Base-by-base conservation (phyloP, 2,888 invertebrate species). In the Punctoribates punctum region DNA sequence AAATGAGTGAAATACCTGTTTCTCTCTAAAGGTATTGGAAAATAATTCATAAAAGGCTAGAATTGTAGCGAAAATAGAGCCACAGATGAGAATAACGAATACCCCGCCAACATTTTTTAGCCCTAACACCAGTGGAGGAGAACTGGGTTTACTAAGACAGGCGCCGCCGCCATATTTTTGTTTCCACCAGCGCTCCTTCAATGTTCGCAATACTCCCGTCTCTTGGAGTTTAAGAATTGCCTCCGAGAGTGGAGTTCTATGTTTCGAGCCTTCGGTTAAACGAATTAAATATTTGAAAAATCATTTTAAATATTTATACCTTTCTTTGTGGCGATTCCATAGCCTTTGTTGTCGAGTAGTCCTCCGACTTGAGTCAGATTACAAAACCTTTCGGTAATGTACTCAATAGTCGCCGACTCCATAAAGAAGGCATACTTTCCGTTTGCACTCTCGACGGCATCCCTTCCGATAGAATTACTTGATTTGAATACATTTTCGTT, bases 11-110 rank as follows among this genome's bases (percentile, higher is more conserved):
- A 48, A 17, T 48, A n/a, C 15, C 15, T 48, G 17, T 25, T 4
- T 60, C 20, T 73, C 23, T 85, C 94, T 94, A 82, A 94, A 88
- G 54, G 94, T 92, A 85, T 95, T 95, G 94, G 94, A 95, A 23
- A 94, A 91, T 84, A 97, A 96, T 85, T 97, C 96, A 83, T 93
- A 91, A 78, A 96, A 92, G n/a, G 96, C 95, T 80, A 95, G 92
- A 79, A 94, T 91, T 83, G 93, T 92, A 4, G 94, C 94, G 67
- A 94, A 90, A 6, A 92, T 92, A 90, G 92, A 91, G 3, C 79
- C 79, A 23, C 79, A 73, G n/a, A 78, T 75, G 0, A 79, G 77
- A 3, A 79, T 77, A 8, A 79, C 67, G 54, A 79, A 79, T 13
- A 79, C 79, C 13, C 79, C 79, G 11, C 79, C 79, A 3, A 79